Percentiles rank a stretch among this genome's conserved stretches.
These are phyloP conservation scores for Neodiprion fabricii DNA, from an alignment of 1,140 invertebrate genomes.

Conservation along the genomic window DNA sequence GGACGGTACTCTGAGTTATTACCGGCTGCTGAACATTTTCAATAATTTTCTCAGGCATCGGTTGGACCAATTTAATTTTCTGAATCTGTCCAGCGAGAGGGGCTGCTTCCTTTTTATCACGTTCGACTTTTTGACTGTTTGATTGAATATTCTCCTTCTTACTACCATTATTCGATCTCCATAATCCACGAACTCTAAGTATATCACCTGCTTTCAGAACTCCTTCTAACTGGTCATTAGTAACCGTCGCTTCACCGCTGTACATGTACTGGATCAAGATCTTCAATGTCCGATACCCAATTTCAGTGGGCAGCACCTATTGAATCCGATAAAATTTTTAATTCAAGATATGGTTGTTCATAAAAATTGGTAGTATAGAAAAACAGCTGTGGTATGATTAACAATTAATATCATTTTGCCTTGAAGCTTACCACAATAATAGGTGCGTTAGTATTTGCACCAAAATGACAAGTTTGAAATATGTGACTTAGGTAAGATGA, in stretches of 20 bases:
- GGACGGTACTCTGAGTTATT: constrained; percentile 21
- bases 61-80: constrained; percentile 57
- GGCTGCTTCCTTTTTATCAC: constrained; percentile 50
- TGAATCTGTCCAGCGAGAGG: constrained; percentile 52
- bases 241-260: constrained; percentile 83
- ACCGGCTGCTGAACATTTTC: constrained; percentile 38
- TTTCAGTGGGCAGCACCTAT: constrained; percentile 79
- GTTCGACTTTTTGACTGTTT: constrained; percentile 52
- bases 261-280: constrained; percentile 89
- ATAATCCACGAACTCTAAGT: constrained; percentile 77
- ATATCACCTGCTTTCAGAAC: constrained; percentile 81
- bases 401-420: constrained; percentile 15
- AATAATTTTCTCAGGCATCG: constrained; percentile 43
- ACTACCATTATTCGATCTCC: constrained; percentile 64
- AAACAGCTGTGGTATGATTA: neutral
- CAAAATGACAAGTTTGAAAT: constrained; percentile 60
- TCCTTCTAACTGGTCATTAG: constrained; percentile 80
- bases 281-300: constrained; percentile 78
- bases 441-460: constrained; percentile 58
- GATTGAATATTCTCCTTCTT: constrained; percentile 61
- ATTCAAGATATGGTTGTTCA: neutral
- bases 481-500: constrained; percentile 67
- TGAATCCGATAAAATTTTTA: constrained; percentile 9
- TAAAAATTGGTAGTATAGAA: no score
- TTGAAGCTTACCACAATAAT: constrained; percentile 53